Conservation (phyloP, 2,113 vertebrate genomes). For the Platanista minor region DNA sequence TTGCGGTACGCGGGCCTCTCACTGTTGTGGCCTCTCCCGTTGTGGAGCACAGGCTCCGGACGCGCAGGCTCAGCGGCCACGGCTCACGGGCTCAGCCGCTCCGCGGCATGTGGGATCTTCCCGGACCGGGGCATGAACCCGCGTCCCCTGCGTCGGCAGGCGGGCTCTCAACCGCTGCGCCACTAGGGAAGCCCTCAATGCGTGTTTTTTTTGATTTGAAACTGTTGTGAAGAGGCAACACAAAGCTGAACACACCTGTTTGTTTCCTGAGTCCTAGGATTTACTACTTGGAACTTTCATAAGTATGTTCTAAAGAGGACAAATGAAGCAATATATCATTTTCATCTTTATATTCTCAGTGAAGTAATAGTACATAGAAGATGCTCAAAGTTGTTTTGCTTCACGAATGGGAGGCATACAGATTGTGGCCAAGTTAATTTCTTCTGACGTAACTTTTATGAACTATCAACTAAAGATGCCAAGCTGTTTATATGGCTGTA, state of each 20-base stretch:
- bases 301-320: not conserved
- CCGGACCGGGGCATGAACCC: no score
- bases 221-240: not conserved
- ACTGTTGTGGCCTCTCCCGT: no score
- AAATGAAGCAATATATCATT: not conserved
- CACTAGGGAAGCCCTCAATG: no score
- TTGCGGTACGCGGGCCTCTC: no score
- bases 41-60: no score
- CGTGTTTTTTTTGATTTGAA: no score
- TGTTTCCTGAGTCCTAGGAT: not conserved
- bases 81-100: no score
- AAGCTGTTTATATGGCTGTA: not conserved
- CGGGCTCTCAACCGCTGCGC: no score
- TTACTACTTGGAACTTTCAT: not conserved
- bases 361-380: not conserved
- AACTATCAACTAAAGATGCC: not conserved
- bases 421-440: not conserved
- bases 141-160: no score
- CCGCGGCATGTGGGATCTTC: no score
- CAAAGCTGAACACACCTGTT: not conserved
- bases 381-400: not conserved
- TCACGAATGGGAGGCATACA: not conserved
- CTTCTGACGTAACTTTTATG: not conserved
- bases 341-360: not conserved
- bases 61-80: no score